phyloP scores from a whole-genome alignment of 2,888 invertebrate species.

The Yponomeuta malinellus region DNA sequence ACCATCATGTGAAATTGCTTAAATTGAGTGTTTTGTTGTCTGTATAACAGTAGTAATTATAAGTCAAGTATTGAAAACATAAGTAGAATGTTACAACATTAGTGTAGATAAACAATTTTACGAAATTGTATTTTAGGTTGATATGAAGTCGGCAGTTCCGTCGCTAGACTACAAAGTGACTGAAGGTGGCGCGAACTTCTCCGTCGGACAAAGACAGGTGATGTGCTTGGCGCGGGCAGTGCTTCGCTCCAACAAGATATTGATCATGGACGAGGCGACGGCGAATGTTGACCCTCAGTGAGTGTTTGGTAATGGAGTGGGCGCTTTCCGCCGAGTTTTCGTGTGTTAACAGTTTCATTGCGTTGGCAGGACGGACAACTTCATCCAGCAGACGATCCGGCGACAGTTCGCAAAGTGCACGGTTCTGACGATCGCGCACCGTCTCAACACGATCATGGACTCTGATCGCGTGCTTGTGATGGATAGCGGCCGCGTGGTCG shows the following conservation, averaged over 20 bases:
- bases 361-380: conserved; percentile 79
- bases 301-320: conserved; percentile 27
- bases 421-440: conserved; percentile 93
- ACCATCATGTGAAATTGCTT: too few species aligned
- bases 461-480: conserved; percentile 85
- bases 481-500: conserved; percentile 75
- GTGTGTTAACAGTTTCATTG: background rate
- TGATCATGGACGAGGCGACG: conserved; percentile 95
- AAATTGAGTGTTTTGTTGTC: too few species aligned
- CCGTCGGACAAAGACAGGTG: conserved; percentile 93
- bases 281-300: conserved; percentile 93
- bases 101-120: too few species aligned
- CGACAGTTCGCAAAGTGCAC: conserved; percentile 86
- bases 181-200: conserved; percentile 87
- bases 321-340: background rate
- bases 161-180: conserved; percentile 82
- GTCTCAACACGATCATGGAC: conserved; percentile 94
- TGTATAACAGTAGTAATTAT: too few species aligned
- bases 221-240: conserved; percentile 93
- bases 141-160: conserved; percentile 80
- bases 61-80: too few species aligned
- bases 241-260: conserved; percentile 86
- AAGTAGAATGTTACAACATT: too few species aligned
- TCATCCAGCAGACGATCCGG: conserved; percentile 90
- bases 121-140: conserved; percentile 71